These are phyloP conservation scores for Emydura subglobosa DNA, from an alignment of 2,113 vertebrate genomes.

Conservation along the genomic window DNA sequence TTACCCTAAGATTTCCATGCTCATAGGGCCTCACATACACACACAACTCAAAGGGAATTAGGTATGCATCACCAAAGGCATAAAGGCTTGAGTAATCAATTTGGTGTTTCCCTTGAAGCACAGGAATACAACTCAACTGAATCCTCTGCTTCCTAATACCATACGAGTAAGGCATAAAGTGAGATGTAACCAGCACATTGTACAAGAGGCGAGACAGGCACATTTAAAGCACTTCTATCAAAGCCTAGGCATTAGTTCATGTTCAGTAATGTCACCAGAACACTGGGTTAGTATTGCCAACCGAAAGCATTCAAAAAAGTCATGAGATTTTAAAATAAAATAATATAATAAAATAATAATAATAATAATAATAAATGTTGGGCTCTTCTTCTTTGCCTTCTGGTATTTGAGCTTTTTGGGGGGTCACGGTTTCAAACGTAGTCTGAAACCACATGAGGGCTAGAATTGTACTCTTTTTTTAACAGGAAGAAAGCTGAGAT, in stretches of 20 bases:
- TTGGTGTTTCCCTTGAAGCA: not conserved
- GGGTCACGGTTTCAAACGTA: not conserved
- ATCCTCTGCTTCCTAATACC: not conserved
- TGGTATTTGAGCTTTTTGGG: not conserved
- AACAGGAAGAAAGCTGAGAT: not conserved
- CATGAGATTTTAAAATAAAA: too few species aligned
- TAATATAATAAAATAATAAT: too few species aligned
- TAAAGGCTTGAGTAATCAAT: constrained; percentile 18
- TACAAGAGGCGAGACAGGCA: not conserved
- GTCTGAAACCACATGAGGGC: not conserved
- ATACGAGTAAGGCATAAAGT: not conserved
- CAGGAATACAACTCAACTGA: not conserved
- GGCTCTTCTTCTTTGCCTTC: not conserved
- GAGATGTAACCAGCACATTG: not conserved
- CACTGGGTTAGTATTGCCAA: not conserved
- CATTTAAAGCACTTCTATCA: not conserved
- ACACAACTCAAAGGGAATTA: constrained; percentile 7
- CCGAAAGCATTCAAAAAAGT: not conserved
- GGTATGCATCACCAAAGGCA: not conserved
- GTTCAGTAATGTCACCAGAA: not conserved
- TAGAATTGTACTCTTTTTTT: not conserved
- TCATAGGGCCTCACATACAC: not conserved
- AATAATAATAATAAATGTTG: not conserved
- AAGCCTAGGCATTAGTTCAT: not conserved
- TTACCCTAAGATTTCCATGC: constrained; percentile 46